Conservation (phyloP, 2,113 vertebrate genomes). For the Rhynchopsitta pachyrhyncha region DNA sequence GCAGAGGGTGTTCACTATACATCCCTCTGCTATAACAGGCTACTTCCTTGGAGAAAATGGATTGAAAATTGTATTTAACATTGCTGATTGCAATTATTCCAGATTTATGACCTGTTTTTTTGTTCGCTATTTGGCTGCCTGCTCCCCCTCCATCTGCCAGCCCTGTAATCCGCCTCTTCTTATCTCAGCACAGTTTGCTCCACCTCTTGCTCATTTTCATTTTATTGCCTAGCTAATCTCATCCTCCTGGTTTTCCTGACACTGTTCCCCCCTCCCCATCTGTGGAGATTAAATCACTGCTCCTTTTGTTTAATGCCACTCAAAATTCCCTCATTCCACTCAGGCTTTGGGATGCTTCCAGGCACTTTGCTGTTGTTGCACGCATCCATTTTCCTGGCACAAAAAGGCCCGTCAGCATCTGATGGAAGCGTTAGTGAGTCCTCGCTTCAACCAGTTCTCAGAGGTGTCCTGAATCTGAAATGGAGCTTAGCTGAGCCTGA, state of each 20-base stretch:
- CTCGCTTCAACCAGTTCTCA: background rate
- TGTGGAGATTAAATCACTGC: constrained; percentile 57
- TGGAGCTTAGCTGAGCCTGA: background rate
- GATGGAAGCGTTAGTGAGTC: background rate
- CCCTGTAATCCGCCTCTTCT: constrained; percentile 45
- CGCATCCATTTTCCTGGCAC: constrained; percentile 45
- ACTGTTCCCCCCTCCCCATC: constrained; percentile 31
- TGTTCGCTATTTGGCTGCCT: constrained; percentile 25
- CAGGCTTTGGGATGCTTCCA: constrained; percentile 50
- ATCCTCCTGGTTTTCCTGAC: constrained; percentile 56
- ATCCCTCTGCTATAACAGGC: background rate
- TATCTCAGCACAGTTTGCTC: constrained; percentile 37
- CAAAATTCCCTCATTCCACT: constrained; percentile 59
- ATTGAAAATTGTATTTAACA: background rate
- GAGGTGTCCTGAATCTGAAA: background rate
- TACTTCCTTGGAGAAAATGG: background rate
- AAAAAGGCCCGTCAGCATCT: constrained; percentile 37
- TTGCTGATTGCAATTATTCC: background rate
- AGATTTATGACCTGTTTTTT: background rate
- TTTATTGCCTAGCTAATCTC: constrained; percentile 67
- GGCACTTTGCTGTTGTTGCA: constrained; percentile 44
- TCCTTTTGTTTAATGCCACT: constrained; percentile 42
- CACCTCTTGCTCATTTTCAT: constrained; percentile 61
- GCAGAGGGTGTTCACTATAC: background rate
- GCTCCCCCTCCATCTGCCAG: constrained; percentile 32